These are phyloP conservation scores for Agelas oroides DNA, from an alignment of 37 sponge, comb jelly and placozoan genomes.

Conservation along the genomic window DNA sequence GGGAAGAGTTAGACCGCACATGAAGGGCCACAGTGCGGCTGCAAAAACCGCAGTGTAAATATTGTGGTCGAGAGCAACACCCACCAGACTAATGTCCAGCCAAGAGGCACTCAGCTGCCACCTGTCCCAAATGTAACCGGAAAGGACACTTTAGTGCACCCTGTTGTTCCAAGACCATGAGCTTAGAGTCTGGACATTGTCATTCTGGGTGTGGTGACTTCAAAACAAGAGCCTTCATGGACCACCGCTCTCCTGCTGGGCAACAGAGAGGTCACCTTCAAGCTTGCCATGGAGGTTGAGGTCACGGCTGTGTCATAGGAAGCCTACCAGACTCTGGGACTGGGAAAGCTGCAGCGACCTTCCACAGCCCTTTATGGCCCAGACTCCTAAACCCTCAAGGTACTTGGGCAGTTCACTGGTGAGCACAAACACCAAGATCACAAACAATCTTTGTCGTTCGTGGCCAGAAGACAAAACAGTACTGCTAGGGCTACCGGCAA, in stretches of 20 bases:
- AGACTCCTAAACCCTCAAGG: constrained; percentile 16
- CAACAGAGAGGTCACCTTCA: constrained; percentile 30
- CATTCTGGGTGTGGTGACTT: constrained; percentile 11
- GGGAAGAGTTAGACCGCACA: too few relatives aligned
- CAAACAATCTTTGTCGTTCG: constrained; percentile 40
- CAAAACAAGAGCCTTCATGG: constrained; percentile 30
- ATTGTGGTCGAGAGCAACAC: constrained; percentile 18
- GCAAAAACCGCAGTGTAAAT: too few relatives aligned
- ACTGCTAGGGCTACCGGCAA: constrained; percentile 57
- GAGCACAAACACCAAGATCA: not conserved
- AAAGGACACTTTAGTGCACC: constrained; percentile 57
- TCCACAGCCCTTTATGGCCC: constrained; percentile 57
- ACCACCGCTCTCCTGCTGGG: constrained; percentile 7
- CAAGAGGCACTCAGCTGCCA: constrained; percentile 9
- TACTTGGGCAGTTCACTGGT: constrained; percentile 35
- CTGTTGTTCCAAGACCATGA: constrained; percentile 24
- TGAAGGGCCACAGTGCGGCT: too few relatives aligned
- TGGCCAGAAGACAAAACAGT: constrained; percentile 38
- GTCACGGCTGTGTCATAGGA: constrained; percentile 55
- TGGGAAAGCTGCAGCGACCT: constrained; percentile 1
- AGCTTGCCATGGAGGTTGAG: constrained; percentile 69
- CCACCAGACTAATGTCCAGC: constrained; percentile 42
- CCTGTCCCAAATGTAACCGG: constrained; percentile 44
- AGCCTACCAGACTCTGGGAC: constrained; percentile 23
- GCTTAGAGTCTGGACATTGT: not conserved